phyloP scores from a whole-genome alignment of 2,888 invertebrate species.

The Cyaniris semiargus region DNA sequence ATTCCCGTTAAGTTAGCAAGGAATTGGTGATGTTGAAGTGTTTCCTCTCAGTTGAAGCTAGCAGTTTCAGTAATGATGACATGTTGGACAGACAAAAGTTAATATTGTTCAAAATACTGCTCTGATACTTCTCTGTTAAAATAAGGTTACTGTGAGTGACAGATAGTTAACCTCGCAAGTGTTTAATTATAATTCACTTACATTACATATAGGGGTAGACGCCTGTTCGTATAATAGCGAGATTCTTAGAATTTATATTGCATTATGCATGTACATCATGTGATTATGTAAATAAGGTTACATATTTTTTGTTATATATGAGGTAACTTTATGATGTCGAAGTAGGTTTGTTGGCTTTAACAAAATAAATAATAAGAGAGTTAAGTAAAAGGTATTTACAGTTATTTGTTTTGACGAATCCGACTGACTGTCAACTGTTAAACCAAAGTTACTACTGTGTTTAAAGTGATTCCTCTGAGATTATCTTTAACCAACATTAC shows the following conservation, averaged over 20 bases:
- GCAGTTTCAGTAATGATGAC: neutral
- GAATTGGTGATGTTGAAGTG: neutral
- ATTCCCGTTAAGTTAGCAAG: neutral
- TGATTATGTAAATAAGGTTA: conserved; percentile 12
- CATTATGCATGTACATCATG: conserved; percentile 13
- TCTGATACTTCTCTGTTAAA: neutral
- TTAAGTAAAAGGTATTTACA: neutral
- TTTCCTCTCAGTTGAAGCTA: too few relatives aligned
- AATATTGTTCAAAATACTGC: neutral
- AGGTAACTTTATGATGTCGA: neutral
- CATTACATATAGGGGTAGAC: neutral
- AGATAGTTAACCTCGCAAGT: neutral
- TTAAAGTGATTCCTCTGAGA: too few relatives aligned
- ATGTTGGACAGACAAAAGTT: neutral
- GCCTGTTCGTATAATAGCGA: neutral
- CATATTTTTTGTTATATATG: neutral
- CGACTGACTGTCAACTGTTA: neutral
- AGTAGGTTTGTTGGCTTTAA: neutral
- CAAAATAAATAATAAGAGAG: neutral
- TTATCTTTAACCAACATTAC: too few relatives aligned
- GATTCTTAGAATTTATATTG: neutral
- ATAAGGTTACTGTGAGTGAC: neutral
- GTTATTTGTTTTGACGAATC: neutral
- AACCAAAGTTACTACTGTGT: neutral
- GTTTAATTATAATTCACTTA: neutral